phyloP scores from a whole-genome alignment of 2,888 invertebrate species.

The Tetragonula carbonaria region DNA sequence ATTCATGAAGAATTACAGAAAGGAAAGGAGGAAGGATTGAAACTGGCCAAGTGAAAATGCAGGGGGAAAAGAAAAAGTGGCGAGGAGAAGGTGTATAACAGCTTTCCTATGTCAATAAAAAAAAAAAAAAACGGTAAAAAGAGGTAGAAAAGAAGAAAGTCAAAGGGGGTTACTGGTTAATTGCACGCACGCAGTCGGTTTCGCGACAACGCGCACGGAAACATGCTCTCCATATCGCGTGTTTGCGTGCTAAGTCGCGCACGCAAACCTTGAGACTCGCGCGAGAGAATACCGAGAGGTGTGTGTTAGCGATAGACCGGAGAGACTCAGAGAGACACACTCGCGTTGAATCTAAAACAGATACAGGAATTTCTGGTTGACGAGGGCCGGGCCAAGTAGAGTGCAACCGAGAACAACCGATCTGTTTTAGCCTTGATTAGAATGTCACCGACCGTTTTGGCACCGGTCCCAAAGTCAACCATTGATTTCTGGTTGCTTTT shows the following conservation, averaged over 20 bases:
- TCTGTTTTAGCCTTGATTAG: conserved; percentile 63
- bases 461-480: conserved; percentile 68
- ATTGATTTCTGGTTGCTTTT: conserved; percentile 62
- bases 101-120: neutral
- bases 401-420: conserved; percentile 9
- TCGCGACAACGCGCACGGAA: neutral
- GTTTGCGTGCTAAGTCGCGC: neutral
- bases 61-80: neutral
- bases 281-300: neutral
- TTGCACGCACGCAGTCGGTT: neutral
- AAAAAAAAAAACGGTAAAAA: neutral
- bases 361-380: conserved; percentile 28
- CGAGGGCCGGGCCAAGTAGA: conserved; percentile 21
- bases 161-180: neutral
- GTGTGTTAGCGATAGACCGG: neutral
- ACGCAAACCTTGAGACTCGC: conserved; percentile 2
- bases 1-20: neutral
- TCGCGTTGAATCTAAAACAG: conserved; percentile 16
- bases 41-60: neutral
- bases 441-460: conserved; percentile 61
- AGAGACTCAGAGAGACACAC: neutral
- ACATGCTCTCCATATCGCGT: neutral
- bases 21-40: neutral
- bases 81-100: neutral
- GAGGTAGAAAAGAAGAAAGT: neutral